Percentiles rank a stretch among this genome's conserved stretches.
phyloP scores from a whole-genome alignment of 1,140 invertebrate genomes.

The Trichonephila clavipes region DNA sequence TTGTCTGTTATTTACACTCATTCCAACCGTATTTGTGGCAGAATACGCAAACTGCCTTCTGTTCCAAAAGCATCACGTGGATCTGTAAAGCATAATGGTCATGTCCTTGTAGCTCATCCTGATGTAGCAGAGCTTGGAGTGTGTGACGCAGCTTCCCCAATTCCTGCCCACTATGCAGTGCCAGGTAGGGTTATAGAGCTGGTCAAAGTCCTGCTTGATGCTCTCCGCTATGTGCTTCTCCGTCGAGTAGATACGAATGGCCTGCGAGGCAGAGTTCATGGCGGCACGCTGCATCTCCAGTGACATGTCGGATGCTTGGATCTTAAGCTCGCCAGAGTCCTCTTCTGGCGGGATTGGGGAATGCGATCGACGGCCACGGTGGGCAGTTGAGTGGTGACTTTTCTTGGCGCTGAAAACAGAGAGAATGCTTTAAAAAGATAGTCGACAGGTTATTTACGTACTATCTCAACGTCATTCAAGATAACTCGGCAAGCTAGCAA shows the following conservation, averaged over 20 bases:
- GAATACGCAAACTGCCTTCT: no score
- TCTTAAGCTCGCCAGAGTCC: conserved; percentile 76
- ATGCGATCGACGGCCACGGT: conserved; percentile 19
- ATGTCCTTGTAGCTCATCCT: conserved; percentile 78
- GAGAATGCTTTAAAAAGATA: no score
- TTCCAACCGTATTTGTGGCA: no score
- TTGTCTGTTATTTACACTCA: no score
- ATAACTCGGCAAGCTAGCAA: no score
- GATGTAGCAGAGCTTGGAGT: conserved; percentile 78
- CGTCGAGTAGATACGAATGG: conserved; percentile 77
- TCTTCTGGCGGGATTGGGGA: not conserved
- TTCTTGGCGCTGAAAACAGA: not conserved
- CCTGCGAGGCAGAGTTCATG: conserved; percentile 77
- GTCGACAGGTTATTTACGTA: no score
- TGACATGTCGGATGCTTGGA: conserved; percentile 79
- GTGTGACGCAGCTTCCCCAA: conserved; percentile 79
- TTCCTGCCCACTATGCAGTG: conserved; percentile 79
- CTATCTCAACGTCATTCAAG: no score
- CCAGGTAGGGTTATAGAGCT: conserved; percentile 78
- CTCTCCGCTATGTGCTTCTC: conserved; percentile 79
- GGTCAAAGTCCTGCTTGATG: conserved; percentile 79
- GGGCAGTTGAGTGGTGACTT: not conserved
- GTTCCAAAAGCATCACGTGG: conserved; percentile 66
- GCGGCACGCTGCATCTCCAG: conserved; percentile 78
- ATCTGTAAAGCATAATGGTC: conserved; percentile 79